Conservation (phyloP, 2,888 invertebrate genomes). For the Drosophila imparisetae region DNA sequence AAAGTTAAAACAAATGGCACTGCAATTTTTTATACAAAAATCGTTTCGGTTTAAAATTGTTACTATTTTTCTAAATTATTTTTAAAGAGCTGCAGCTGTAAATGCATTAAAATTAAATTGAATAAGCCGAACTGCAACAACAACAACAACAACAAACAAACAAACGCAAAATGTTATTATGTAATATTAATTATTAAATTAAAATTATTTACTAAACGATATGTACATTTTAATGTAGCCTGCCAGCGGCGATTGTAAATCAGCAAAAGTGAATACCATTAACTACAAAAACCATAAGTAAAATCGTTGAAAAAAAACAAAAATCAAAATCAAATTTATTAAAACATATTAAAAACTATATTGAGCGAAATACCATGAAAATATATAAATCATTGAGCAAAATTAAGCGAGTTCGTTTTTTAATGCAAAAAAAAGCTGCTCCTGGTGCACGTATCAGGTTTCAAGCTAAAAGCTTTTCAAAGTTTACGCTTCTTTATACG, state of each 20-base stretch:
- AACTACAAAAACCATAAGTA: constrained; percentile 38
- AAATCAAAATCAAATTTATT: constrained; percentile 60
- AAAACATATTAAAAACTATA: constrained; percentile 63
- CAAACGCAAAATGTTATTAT: constrained; percentile 66
- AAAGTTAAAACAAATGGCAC: constrained; percentile 51
- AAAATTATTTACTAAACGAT: constrained; percentile 70
- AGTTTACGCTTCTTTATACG: no score
- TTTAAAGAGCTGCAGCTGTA: constrained; percentile 56
- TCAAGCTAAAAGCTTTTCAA: neutral
- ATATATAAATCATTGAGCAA: constrained; percentile 78
- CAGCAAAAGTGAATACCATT: constrained; percentile 58
- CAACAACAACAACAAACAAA: constrained; percentile 15
- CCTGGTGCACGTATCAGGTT: neutral
- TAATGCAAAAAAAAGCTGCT: neutral
- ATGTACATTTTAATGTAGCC: constrained; percentile 72
- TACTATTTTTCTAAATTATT: constrained; percentile 68
- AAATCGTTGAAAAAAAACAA: constrained; percentile 52
- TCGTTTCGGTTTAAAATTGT: constrained; percentile 64
- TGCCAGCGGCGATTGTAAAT: constrained; percentile 68
- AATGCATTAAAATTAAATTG: constrained; percentile 47
- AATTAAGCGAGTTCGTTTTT: constrained; percentile 27
- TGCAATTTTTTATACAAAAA: constrained; percentile 64
- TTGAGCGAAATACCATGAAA: constrained; percentile 79
- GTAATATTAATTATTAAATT: constrained; percentile 71
- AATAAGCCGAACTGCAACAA: constrained; percentile 12